Conservation (phyloP, 2,113 vertebrate genomes). For the Eira barbara region DNA sequence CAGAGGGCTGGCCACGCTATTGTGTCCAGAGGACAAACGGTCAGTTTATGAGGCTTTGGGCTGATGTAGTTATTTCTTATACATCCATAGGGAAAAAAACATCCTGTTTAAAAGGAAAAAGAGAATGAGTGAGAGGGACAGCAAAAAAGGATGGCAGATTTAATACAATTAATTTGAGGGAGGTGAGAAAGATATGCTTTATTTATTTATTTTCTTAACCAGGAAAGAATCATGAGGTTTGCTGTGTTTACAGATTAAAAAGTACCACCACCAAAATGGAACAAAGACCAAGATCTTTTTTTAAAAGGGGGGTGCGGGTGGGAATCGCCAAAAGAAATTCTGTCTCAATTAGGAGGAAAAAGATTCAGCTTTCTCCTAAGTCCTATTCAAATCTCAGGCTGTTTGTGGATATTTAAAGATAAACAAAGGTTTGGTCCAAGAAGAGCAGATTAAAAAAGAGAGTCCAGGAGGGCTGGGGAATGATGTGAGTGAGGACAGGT, state of each 20-base stretch:
- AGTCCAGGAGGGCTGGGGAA: neutral
- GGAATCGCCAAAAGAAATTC: conserved; percentile 55
- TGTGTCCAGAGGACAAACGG: conserved; percentile 99
- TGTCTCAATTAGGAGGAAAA: conserved; percentile 57
- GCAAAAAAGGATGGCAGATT: conserved; percentile 38
- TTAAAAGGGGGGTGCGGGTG: neutral
- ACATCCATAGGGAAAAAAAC: conserved; percentile 79
- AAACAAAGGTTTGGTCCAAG: conserved; percentile 45
- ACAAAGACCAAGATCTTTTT: conserved; percentile 37
- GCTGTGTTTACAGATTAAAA: conserved; percentile 54
- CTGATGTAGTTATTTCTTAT: conserved; percentile 91
- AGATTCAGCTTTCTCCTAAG: conserved; percentile 50
- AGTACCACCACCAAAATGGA: neutral
- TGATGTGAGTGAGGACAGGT: neutral
- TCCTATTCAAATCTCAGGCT: conserved; percentile 37
- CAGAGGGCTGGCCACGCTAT: conserved; percentile 96
- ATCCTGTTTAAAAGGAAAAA: conserved; percentile 71
- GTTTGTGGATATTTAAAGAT: conserved; percentile 54
- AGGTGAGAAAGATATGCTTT: conserved; percentile 23
- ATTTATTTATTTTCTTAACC: conserved; percentile 26
- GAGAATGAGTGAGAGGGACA: conserved; percentile 41
- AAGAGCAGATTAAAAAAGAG: neutral
- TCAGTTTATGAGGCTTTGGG: conserved; percentile 99
- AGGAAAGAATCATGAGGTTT: conserved; percentile 39
- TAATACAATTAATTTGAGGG: conserved; percentile 58